Conservation (phyloP, 1,140 invertebrate genomes). For the Drosophila tsacasi region DNA sequence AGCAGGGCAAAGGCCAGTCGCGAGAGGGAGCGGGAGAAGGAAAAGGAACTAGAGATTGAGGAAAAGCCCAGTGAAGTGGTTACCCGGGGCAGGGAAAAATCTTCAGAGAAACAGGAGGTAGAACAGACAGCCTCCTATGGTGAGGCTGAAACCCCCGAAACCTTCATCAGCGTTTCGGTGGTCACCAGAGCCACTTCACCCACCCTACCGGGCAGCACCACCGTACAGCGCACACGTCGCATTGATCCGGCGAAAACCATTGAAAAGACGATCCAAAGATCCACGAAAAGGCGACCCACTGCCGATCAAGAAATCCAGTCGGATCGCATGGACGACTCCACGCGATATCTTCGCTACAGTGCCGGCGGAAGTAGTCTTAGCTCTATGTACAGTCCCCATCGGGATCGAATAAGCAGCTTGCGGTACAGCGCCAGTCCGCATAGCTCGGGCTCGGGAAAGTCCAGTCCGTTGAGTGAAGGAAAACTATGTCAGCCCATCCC, state of each 20-base stretch:
- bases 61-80: not conserved
- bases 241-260: slow-evolving; percentile 90
- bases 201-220: slow-evolving; percentile 88
- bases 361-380: slow-evolving; percentile 86
- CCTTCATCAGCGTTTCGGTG: slow-evolving; percentile 87
- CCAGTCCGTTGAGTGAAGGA: slow-evolving; percentile 18
- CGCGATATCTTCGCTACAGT: slow-evolving; percentile 87
- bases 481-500: slow-evolving; percentile 19
- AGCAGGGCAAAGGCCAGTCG: slow-evolving; percentile 67
- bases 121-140: not conserved
- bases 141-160: slow-evolving; percentile 55
- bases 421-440: slow-evolving; percentile 73
- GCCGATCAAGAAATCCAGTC: slow-evolving; percentile 89
- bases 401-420: slow-evolving; percentile 86
- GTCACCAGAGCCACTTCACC: slow-evolving; percentile 91
- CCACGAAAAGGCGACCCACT: slow-evolving; percentile 86
- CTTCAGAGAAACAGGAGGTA: not conserved
- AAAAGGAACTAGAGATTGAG: slow-evolving; percentile 17
- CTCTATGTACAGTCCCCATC: slow-evolving; percentile 89
- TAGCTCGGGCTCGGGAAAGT: slow-evolving; percentile 22
- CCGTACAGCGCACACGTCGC: slow-evolving; percentile 88
- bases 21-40: slow-evolving; percentile 68
- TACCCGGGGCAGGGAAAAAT: slow-evolving; percentile 19
- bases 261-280: slow-evolving; percentile 88
- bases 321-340: slow-evolving; percentile 88